Evolutionary conservation across 2,113 vertebrate genomes (phyloP), one percentile per base, ranked within the genome.

Genomic region (Gallinago undulata): DNA sequence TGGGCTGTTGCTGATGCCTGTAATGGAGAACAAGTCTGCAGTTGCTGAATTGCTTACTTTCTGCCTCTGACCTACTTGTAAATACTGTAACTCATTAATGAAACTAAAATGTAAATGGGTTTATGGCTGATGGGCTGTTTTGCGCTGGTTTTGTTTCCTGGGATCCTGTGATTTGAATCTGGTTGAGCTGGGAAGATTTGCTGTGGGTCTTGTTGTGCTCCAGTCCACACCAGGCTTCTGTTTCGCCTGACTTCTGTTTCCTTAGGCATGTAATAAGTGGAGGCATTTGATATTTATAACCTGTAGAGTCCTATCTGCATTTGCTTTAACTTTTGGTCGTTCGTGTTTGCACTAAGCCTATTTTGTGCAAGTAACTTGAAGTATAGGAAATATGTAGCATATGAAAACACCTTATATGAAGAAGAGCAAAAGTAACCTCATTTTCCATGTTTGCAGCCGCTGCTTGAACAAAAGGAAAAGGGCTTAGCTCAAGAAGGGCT

Each of bases 261-360:
- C 70, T 33, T 55, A 64, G 35, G 33, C 25, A 22, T 9, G 15
- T 51, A 39, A 48, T 67, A 66, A 74, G 43, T 5, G 0, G 70
- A 17, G 51, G 39, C 45, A 14, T 75, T 89, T 64, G n/a, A 19
- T 87, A 28, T 15, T 45, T 70, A 6, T 1, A 45, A 45, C 37
- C 73, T 59, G 25, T 67, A 19, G 13, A 51, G 57, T 27, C 30
- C 78, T 79, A 24, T 23, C 66, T 59, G 27, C 12, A 1, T 63
- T 67, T 50, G 3, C 55, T 83, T 47, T 47, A 59, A 2, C 1
- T 50, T 72, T 41, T 15, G 67, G 23, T 78, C 0, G 2, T 27
- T 79, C 0, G 0, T 4, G 7, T 75, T 91, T 82, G 66, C 81
- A 64, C 1, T 5, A 7, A 41, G 28, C 30, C 35, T 75, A 2